These are phyloP conservation scores for Atta cephalotes DNA, from an alignment of 1,140 invertebrate genomes.

Conservation along the genomic window DNA sequence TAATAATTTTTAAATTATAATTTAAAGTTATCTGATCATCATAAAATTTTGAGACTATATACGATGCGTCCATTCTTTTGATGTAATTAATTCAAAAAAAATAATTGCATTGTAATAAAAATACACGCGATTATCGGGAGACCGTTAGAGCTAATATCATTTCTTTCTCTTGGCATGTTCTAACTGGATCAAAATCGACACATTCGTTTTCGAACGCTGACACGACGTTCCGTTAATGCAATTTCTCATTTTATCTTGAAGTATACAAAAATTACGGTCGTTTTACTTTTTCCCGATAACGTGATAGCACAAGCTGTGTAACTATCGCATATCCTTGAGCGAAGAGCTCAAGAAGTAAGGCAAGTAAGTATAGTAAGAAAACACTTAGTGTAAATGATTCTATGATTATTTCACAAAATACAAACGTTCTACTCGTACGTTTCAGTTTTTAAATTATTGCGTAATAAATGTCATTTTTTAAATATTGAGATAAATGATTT, in stretches of 20 bases:
- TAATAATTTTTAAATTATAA: too few relatives aligned
- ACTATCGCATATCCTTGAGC: neutral
- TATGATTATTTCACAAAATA: neutral
- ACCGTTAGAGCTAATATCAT: neutral
- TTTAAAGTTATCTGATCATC: too few relatives aligned
- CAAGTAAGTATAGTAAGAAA: neutral
- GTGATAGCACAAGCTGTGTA: neutral
- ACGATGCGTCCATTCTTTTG: neutral
- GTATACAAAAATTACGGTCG: neutral
- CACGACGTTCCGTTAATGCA: slow-evolving; percentile 18
- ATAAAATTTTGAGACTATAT: neutral
- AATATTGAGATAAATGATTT: neutral
- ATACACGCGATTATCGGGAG: neutral
- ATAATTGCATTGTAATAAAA: neutral
- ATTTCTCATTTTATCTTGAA: slow-evolving; percentile 45
- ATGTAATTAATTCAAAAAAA: neutral
- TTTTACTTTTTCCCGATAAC: slow-evolving; percentile 6
- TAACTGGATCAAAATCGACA: slow-evolving; percentile 38
- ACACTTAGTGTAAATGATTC: neutral
- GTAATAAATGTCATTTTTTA: neutral
- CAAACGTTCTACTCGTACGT: neutral
- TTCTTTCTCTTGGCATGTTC: slow-evolving; percentile 9
- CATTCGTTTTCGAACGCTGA: slow-evolving; percentile 4
- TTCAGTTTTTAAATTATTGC: neutral
- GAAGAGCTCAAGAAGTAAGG: neutral